phyloP scores from a whole-genome alignment of 2,888 invertebrate genomes.

The Hemistola chrysoprasaria region DNA sequence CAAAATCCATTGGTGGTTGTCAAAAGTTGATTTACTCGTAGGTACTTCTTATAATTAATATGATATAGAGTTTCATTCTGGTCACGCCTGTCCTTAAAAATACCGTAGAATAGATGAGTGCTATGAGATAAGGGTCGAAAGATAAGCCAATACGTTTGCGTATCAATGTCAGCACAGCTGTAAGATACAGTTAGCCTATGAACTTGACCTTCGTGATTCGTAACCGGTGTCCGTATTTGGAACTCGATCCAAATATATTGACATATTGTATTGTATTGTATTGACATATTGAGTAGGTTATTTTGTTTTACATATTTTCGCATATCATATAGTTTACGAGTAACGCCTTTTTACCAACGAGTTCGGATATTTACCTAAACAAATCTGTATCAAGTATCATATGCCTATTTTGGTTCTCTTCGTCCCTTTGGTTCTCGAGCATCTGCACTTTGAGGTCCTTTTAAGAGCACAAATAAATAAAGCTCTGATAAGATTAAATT shows the following conservation, averaged over 20 bases:
- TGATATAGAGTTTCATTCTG: conserved; percentile 19
- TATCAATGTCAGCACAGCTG: conserved; percentile 43
- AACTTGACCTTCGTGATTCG: conserved; percentile 42
- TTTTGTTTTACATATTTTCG: conserved; percentile 16
- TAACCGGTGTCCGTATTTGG: conserved; percentile 6
- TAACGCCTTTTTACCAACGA: conserved; percentile 10
- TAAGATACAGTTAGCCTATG: conserved; percentile 38
- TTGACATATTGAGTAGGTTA: conserved; percentile 2
- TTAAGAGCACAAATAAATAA: conserved; percentile 24
- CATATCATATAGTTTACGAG: conserved; percentile 9
- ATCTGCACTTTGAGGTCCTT: conserved; percentile 19
- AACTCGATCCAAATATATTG: conserved; percentile 12
- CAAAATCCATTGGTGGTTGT: no score
- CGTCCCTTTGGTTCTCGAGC: no score
- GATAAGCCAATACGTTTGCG: conserved; percentile 43
- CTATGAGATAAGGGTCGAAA: conserved; percentile 37
- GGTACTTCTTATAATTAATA: conserved; percentile 2
- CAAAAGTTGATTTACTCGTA: not conserved
- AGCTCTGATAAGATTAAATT: conserved; percentile 21
- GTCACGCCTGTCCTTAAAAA: conserved; percentile 36
- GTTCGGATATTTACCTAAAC: conserved; percentile 7
- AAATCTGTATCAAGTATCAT: conserved; percentile 6
- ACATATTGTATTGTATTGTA: no score
- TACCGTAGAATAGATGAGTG: conserved; percentile 34
- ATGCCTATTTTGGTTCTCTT: conserved; percentile 11